Conservation (phyloP, 2,888 invertebrate genomes). For the Lepidonotus clava region DNA sequence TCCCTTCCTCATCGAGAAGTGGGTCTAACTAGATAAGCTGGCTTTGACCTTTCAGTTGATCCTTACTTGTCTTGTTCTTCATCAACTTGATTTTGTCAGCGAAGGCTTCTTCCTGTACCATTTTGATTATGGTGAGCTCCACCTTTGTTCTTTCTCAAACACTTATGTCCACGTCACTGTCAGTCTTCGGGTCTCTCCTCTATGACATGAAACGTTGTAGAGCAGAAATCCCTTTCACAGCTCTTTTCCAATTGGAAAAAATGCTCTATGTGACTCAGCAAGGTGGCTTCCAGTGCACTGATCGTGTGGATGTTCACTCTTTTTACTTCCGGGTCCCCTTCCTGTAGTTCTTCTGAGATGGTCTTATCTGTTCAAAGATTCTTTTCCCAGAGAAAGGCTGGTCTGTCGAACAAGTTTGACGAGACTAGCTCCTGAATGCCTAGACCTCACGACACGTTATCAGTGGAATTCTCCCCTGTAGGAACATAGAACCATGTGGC, state of each 20-base stretch:
- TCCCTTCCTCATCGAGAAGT: conserved; percentile 59
- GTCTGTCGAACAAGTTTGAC: conserved; percentile 57
- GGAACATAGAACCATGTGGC: conserved; percentile 68
- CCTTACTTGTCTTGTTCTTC: background rate
- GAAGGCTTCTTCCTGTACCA: conserved; percentile 44
- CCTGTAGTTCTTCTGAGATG: background rate
- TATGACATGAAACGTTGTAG: background rate
- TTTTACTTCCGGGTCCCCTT: conserved; percentile 50
- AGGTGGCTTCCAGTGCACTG: background rate
- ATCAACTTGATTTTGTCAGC: background rate
- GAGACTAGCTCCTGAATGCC: conserved; percentile 55
- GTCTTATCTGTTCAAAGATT: background rate
- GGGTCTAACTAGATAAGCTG: conserved; percentile 51
- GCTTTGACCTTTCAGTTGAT: background rate
- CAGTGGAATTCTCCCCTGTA: conserved; percentile 72
- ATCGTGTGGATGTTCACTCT: background rate
- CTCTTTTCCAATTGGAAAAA: conserved; percentile 55
- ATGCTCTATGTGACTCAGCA: background rate
- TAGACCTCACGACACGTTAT: conserved; percentile 68
- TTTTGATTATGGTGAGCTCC: conserved; percentile 11
- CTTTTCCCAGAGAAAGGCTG: conserved; percentile 58
- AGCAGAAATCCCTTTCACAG: background rate
- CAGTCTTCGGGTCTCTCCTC: background rate
- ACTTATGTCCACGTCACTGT: background rate
- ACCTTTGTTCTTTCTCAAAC: conserved; percentile 22